Evolutionary conservation across 2,888 invertebrate species (phyloP).

Genomic region (Laothoe populi): DNA sequence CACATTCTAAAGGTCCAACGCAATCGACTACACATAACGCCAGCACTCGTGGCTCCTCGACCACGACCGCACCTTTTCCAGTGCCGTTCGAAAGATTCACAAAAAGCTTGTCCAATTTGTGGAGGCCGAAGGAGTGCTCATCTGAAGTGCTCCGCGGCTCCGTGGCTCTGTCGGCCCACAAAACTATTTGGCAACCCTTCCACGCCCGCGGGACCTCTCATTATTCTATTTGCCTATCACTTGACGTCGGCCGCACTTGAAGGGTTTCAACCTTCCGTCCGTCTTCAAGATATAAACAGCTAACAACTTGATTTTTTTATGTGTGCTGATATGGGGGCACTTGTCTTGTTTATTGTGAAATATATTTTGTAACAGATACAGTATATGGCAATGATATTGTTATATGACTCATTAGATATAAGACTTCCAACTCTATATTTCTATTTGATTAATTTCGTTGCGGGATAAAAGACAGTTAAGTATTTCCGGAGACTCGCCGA

Average conservation of each 20-base stretch:
- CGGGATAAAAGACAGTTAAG: too few species aligned
- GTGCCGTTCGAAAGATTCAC: slow-evolving; percentile 42
- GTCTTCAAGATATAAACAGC: slow-evolving; percentile 15
- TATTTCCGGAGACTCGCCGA: too few species aligned
- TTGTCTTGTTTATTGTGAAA: not conserved
- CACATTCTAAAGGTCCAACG: not conserved
- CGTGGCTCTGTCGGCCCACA: slow-evolving; percentile 48
- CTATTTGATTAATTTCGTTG: too few species aligned
- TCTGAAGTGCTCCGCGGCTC: slow-evolving; percentile 39
- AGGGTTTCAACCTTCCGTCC: slow-evolving; percentile 26
- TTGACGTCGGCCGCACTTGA: slow-evolving; percentile 39
- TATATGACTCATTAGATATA: too few species aligned
- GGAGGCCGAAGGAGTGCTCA: slow-evolving; percentile 36
- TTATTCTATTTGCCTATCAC: slow-evolving; percentile 54
- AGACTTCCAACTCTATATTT: too few species aligned
- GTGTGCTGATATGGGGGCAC: not conserved
- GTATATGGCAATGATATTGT: too few species aligned
- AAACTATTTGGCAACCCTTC: slow-evolving; percentile 47
- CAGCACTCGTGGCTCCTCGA: slow-evolving; percentile 32
- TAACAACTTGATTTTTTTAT: slow-evolving; percentile 24
- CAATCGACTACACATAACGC: not conserved
- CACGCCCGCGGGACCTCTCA: slow-evolving; percentile 31
- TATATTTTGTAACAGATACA: not conserved
- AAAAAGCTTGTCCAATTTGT: slow-evolving; percentile 48
- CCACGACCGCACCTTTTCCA: slow-evolving; percentile 11